phyloP scores from a whole-genome alignment of 2,113 vertebrate genomes.

The Chroicocephalus ridibundus region DNA sequence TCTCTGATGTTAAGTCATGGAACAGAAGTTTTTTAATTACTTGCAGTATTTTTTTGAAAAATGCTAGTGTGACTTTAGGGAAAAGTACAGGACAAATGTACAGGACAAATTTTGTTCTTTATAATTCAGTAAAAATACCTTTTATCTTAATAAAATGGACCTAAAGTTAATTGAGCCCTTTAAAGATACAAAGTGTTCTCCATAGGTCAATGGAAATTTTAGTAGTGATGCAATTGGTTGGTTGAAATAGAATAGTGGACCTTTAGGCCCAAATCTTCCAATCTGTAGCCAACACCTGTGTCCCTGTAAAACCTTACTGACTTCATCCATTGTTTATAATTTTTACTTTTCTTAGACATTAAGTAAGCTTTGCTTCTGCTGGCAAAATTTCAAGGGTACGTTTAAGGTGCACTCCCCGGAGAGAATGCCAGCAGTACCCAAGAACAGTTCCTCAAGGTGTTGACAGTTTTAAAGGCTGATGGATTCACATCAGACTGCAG shows the following conservation, averaged over 20 bases:
- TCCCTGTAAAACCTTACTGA: background rate
- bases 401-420: background rate
- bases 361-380: background rate
- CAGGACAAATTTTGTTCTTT: background rate
- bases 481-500: background rate
- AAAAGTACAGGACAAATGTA: constrained; percentile 44
- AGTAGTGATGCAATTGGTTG: background rate
- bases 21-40: constrained; percentile 50
- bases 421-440: background rate
- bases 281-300: background rate
- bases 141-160: constrained; percentile 30
- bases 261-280: background rate
- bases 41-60: background rate
- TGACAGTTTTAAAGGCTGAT: background rate
- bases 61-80: constrained; percentile 5
- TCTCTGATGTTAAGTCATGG: constrained; percentile 24
- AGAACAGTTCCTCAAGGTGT: background rate
- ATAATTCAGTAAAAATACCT: constrained; percentile 25
- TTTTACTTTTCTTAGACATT: background rate
- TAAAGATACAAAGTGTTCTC: background rate
- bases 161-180: constrained; percentile 25
- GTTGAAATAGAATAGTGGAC: background rate
- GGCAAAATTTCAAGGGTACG: background rate
- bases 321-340: background rate
- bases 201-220: background rate